Percentiles rank a stretch among this genome's conserved stretches.
phyloP scores from a whole-genome alignment of 2,888 invertebrate genomes.

The Folsomia manolachei region DNA sequence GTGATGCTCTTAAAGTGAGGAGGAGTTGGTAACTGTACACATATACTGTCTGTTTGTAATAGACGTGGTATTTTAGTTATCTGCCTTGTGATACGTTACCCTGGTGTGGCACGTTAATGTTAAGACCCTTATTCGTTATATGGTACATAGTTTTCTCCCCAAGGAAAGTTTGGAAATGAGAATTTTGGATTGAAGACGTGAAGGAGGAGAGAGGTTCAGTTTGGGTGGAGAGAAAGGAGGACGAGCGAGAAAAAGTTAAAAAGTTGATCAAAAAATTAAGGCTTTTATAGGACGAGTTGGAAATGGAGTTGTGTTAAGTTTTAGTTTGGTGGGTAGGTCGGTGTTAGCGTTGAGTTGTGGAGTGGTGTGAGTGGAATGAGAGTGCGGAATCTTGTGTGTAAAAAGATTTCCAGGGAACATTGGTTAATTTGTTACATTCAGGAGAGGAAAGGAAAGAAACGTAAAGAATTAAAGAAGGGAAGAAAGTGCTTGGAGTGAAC shows the following conservation, averaged over 20 bases:
- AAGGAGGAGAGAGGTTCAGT: neutral
- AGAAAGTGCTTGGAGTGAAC: neutral
- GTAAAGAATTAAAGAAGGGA: too few species aligned
- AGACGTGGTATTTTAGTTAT: too few species aligned
- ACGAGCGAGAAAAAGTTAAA: slow-evolving; percentile 25
- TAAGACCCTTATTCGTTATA: too few species aligned
- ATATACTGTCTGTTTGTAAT: neutral
- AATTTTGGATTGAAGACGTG: slow-evolving; percentile 13
- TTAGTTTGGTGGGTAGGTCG: neutral
- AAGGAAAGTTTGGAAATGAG: slow-evolving; percentile 25
- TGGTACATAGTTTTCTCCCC: slow-evolving; percentile 13
- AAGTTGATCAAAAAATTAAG: slow-evolving; percentile 31
- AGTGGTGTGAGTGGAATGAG: slow-evolving; percentile 4
- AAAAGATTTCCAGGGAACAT: slow-evolving; percentile 23
- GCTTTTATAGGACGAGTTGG: slow-evolving; percentile 8
- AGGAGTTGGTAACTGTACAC: neutral
- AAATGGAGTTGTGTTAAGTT: slow-evolving; percentile 5
- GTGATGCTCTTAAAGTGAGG: neutral
- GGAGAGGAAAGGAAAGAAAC: slow-evolving; percentile 9
- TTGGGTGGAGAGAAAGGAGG: too few species aligned
- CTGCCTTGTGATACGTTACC: too few species aligned
- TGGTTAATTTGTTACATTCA: slow-evolving; percentile 30
- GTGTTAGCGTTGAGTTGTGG: neutral
- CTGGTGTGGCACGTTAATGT: too few species aligned
- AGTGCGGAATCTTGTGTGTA: slow-evolving; percentile 5